Evolutionary conservation across 2,113 vertebrate genomes (phyloP).

Genomic region (Myotis davidii): DNA sequence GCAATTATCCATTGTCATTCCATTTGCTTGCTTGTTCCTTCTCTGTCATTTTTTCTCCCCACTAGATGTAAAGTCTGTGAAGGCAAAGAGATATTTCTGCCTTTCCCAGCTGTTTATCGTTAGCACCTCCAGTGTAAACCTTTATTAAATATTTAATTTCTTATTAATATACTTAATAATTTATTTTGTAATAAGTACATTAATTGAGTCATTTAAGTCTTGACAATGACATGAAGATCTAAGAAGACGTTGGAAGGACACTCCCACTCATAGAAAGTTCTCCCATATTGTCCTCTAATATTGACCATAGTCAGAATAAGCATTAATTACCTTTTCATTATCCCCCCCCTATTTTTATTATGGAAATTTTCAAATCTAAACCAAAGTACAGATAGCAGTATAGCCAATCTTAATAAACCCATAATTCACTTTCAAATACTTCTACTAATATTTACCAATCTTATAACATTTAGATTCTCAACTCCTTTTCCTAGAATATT

Average conservation of each 20-base stretch:
- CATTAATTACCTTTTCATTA: neutral
- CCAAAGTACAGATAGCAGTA: neutral
- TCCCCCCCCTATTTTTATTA: neutral
- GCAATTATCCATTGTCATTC: neutral
- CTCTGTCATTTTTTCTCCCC: neutral
- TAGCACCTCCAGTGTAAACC: neutral
- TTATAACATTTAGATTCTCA: neutral
- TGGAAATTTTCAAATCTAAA: neutral
- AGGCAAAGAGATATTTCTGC: neutral
- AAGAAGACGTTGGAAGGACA: neutral
- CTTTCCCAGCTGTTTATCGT: neutral
- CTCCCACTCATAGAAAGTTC: neutral
- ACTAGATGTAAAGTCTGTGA: neutral
- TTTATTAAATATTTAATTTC: neutral
- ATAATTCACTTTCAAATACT: neutral
- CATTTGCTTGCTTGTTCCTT: neutral
- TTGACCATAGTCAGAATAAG: neutral
- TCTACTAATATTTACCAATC: neutral
- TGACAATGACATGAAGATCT: neutral
- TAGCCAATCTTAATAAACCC: neutral
- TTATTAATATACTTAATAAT: neutral
- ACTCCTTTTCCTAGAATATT: neutral
- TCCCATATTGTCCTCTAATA: neutral
- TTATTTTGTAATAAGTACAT: neutral
- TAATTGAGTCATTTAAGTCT: neutral